phyloP scores from a whole-genome alignment of 2,888 invertebrate genomes.

The Calameuta pallipes region DNA sequence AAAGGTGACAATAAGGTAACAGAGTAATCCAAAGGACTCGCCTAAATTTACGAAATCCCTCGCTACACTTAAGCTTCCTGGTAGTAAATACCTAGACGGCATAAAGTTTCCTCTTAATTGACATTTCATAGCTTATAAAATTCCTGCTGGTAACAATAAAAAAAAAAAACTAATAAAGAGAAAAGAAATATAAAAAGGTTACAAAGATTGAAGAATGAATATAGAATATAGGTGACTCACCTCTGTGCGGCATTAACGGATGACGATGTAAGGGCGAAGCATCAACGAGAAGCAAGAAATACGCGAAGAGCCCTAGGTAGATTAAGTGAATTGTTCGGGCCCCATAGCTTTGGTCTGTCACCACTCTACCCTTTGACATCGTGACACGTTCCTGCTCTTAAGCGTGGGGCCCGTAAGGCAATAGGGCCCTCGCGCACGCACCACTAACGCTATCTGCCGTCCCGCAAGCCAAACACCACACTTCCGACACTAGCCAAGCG shows the following conservation, averaged over 20 bases:
- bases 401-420: constrained; percentile 48
- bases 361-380: constrained; percentile 32
- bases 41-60: background rate
- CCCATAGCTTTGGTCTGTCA: constrained; percentile 18
- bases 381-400: constrained; percentile 34
- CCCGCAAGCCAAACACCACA: constrained; percentile 47
- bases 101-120: background rate
- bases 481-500: constrained; percentile 48
- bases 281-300: constrained; percentile 40
- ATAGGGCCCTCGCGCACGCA: constrained; percentile 47
- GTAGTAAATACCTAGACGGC: background rate
- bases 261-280: constrained; percentile 51
- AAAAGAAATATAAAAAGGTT: constrained; percentile 8
- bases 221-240: constrained; percentile 40
- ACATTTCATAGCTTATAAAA: background rate
- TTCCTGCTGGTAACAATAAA: background rate
- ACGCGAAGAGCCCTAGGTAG: constrained; percentile 40
- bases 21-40: background rate
- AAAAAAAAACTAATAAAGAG: constrained; percentile 19
- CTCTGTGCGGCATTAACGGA: constrained; percentile 51
- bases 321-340: constrained; percentile 35
- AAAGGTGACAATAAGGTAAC: background rate
- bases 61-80: background rate
- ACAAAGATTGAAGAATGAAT: background rate
- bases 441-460: constrained; percentile 53